phyloP scores from a whole-genome alignment of 2,797 vertebrate genomes.

The Atherinosoma microstoma region DNA sequence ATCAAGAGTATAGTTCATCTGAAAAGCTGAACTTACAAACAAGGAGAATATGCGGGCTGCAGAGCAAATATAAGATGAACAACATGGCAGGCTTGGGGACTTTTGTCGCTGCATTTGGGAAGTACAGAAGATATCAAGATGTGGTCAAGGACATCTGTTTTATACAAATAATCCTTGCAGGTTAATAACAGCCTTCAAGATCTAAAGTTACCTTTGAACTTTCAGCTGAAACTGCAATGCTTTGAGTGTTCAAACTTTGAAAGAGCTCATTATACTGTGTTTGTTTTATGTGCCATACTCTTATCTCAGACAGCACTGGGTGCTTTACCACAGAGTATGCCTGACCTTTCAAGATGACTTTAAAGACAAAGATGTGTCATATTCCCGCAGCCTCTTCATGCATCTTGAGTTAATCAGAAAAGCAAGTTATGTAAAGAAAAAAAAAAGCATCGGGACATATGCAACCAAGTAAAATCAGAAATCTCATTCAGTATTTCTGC shows the following conservation, averaged over 20 bases:
- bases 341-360: conserved; percentile 12
- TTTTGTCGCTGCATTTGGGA: neutral
- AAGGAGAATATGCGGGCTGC: neutral
- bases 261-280: neutral
- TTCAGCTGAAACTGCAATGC: conserved; percentile 21
- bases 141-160: conserved; percentile 1
- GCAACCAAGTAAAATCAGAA: neutral
- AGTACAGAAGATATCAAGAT: conserved; percentile 22
- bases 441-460: neutral
- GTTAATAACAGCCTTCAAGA: conserved; percentile 18
- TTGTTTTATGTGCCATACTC: conserved; percentile 16
- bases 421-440: neutral
- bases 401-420: neutral
- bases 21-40: conserved; percentile 1
- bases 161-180: conserved; percentile 17
- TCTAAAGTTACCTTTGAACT: conserved; percentile 35
- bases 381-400: too few relatives aligned
- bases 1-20: conserved; percentile 9
- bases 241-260: conserved; percentile 17
- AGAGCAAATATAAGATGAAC: conserved; percentile 1
- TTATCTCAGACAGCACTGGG: neutral
- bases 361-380: neutral
- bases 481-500: neutral
- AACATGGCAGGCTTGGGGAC: neutral
- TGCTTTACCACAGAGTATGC: neutral